Evolutionary conservation across 1,140 invertebrate genomes (phyloP).

Genomic region (Zophobas atratus): DNA sequence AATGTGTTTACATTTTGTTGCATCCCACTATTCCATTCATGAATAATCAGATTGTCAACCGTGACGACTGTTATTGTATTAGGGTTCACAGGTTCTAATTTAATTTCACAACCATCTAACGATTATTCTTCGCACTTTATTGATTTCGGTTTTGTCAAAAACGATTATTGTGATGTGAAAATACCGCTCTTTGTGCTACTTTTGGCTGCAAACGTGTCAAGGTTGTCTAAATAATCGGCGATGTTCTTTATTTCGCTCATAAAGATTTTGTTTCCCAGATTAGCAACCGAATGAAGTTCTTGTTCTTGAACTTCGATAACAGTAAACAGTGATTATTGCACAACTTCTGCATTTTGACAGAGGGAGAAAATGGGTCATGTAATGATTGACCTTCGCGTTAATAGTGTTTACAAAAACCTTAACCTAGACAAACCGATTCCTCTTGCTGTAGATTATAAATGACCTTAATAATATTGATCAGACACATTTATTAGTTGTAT

Average conservation of each 20-base stretch:
- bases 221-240: slow-evolving; percentile 5
- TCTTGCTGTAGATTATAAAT: too few species aligned
- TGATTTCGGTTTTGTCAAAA: slow-evolving; percentile 12
- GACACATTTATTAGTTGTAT: too few species aligned
- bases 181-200: slow-evolving; percentile 8
- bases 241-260: slow-evolving; percentile 25
- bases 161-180: neutral
- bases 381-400: too few species aligned
- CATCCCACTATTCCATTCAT: slow-evolving; percentile 25
- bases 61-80: too few species aligned
- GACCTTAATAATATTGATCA: too few species aligned
- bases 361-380: too few species aligned
- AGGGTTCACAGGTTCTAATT: neutral
- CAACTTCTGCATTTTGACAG: too few species aligned
- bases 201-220: slow-evolving; percentile 5
- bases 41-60: neutral
- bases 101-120: neutral
- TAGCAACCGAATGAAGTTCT: neutral
- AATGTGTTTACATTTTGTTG: slow-evolving; percentile 31
- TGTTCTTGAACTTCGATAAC: neutral
- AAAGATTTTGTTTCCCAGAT: slow-evolving; percentile 11
- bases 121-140: slow-evolving; percentile 4
- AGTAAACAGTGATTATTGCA: too few species aligned
- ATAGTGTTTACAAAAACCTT: too few species aligned
- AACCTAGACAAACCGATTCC: too few species aligned